Percentiles rank a stretch among this genome's conserved stretches.
Evolutionary conservation across 2,888 invertebrate genomes (phyloP).

Genomic region (Mesodorylaimus sp.): DNA sequence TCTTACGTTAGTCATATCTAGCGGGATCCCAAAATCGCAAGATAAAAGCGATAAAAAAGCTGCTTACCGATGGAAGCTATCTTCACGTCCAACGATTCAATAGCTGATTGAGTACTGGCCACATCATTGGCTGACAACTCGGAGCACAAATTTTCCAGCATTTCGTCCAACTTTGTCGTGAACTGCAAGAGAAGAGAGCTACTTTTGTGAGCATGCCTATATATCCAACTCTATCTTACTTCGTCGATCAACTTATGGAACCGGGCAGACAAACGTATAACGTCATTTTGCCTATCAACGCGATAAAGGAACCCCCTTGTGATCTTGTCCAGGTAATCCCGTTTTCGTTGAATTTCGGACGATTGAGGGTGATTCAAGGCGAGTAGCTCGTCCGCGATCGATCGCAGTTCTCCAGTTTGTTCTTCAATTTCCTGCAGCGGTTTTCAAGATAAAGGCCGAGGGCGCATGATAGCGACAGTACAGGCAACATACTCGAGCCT

Average conservation of each 20-base stretch:
- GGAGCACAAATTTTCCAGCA: conserved; percentile 32
- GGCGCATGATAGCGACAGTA: background rate
- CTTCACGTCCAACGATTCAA: conserved; percentile 29
- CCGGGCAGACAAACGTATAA: conserved; percentile 52
- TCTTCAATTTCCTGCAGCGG: conserved; percentile 49
- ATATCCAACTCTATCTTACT: conserved; percentile 30
- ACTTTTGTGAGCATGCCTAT: background rate
- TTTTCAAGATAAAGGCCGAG: background rate
- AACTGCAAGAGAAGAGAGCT: conserved; percentile 23
- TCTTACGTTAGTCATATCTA: too few species aligned
- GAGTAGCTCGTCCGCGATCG: conserved; percentile 46
- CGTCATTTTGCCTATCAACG: conserved; percentile 51
- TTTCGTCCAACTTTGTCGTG: conserved; percentile 27
- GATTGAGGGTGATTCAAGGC: conserved; percentile 34
- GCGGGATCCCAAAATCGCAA: too few species aligned
- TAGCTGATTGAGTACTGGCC: conserved; percentile 26
- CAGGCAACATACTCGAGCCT: conserved; percentile 43
- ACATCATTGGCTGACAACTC: conserved; percentile 28
- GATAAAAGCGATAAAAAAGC: too few species aligned
- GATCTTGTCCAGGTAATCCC: conserved; percentile 62
- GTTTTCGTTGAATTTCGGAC: conserved; percentile 49
- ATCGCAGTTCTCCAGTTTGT: conserved; percentile 54
- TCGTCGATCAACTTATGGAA: conserved; percentile 57
- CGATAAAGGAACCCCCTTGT: conserved; percentile 56
- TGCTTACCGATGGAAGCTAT: too few species aligned